Base-by-base conservation (phyloP, 1,140 invertebrate genomes). In the Paralvinella palmiformis region DNA sequence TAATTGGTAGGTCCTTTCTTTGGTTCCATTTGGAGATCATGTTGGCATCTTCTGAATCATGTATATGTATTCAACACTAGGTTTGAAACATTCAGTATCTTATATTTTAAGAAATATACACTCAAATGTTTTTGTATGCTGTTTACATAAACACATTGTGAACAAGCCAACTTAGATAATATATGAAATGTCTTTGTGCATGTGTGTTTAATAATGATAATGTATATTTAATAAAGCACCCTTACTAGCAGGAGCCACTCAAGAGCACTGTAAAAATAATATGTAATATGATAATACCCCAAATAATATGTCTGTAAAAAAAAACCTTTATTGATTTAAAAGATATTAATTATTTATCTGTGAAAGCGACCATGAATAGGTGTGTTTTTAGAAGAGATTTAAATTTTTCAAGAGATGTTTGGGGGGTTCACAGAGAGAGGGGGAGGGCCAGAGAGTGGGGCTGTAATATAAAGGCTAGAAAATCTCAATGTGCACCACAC, bases 1-100 rank as follows among this genome's bases (percentile, higher is more conserved):
- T 99, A 72, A 94, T 99, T 53, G 93, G 95, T 60, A 60, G 72
- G 77, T 59, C 22, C 65, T 36, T 33, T 36, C n/a, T n/a, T n/a
- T n/a, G n/a, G 37, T n/a, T 13, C n/a, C 10, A 41, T 41, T 10
- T 13, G 10, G 37, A 13, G 37, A 41, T 41, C 10, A 13, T 41
- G 37, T 41, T 13, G n/a, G 10, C 37, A 41, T 41, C 10, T 13
- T 41, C 10, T 41, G n/a, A 13, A 52, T 22, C 15, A 52, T 1
- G 37, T 44, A 44, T 15, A 15, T 44, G 37, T 13, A 44, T 15
- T 1, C 13, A 44, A 44, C 37, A n/a, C n/a, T 15, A 44, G 13
- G n/a, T n/a, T 15, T 44, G 13, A 15, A 13, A 13, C 37, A 15
- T 15, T 44, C 13, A n/a, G n/a, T 15, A 44, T 15, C 13, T 44